Evolutionary conservation across 2,888 invertebrate genomes (phyloP).

Genomic region (Marronus borbonicus): DNA sequence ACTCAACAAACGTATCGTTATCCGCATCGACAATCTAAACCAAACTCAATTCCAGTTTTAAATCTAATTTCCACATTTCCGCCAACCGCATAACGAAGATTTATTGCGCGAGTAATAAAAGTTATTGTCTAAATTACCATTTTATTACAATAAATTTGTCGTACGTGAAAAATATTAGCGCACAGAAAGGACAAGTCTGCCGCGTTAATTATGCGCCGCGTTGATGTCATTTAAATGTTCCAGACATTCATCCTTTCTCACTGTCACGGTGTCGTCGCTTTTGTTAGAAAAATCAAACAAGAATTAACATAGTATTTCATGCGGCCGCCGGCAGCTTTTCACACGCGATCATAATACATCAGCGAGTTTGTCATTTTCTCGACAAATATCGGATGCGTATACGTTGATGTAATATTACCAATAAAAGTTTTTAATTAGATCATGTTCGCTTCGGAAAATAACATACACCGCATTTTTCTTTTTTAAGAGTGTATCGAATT

Average conservation of each 20-base stretch:
- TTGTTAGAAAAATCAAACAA: constrained; percentile 31
- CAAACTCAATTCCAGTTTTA: background rate
- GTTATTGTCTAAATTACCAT: constrained; percentile 18
- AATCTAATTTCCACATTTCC: background rate
- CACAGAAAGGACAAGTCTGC: background rate
- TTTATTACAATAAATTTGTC: constrained; percentile 29
- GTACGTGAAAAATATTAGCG: constrained; percentile 21
- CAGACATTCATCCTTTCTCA: constrained; percentile 30
- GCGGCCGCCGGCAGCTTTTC: background rate
- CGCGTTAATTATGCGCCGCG: constrained; percentile 20
- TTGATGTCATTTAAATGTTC: constrained; percentile 23
- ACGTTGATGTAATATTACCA: no score
- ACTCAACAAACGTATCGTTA: background rate
- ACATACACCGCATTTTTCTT: no score
- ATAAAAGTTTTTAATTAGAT: no score
- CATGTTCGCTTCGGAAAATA: no score
- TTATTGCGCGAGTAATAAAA: constrained; percentile 1
- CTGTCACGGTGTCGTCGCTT: constrained; percentile 29
- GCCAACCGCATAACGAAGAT: background rate
- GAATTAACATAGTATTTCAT: constrained; percentile 22
- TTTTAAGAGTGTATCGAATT: no score
- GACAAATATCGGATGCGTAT: background rate
- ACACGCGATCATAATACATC: constrained; percentile 30
- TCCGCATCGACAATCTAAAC: no score
- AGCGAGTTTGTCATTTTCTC: constrained; percentile 17